Conservation (phyloP, 2,888 invertebrate species). For the Caenorhabditis doughertyi region DNA sequence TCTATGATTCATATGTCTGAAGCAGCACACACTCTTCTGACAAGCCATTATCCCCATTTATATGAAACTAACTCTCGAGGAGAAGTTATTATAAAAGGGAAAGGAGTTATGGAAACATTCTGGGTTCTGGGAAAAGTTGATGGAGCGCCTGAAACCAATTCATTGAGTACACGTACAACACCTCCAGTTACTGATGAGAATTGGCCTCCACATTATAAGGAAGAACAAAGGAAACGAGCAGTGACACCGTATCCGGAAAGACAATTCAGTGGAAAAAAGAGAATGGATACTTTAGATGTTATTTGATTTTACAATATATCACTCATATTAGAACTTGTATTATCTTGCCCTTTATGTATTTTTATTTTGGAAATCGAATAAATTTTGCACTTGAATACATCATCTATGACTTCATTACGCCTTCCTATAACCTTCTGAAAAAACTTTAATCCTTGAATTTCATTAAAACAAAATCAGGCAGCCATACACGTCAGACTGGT, state of each 20-base stretch:
- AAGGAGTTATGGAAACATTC: slow-evolving; percentile 68
- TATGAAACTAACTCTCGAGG: slow-evolving; percentile 76
- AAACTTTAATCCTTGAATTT: not conserved
- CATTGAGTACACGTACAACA: slow-evolving; percentile 14
- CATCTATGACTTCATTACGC: not conserved
- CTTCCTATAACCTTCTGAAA: not conserved
- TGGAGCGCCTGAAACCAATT: not conserved
- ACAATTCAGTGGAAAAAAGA: not conserved
- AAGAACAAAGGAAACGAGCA: slow-evolving; percentile 19
- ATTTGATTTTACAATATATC: not conserved
- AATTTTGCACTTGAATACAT: not conserved
- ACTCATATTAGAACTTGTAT: not conserved
- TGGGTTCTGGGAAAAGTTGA: slow-evolving; percentile 40
- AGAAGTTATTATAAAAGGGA: slow-evolving; percentile 76
- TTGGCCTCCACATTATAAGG: slow-evolving; percentile 20
- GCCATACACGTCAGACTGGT: slow-evolving; percentile 6
- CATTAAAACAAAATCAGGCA: slow-evolving; percentile 1
- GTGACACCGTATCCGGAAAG: slow-evolving; percentile 44
- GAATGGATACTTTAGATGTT: slow-evolving; percentile 31
- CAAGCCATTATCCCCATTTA: slow-evolving; percentile 72
- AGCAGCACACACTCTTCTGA: slow-evolving; percentile 71
- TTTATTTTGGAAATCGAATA: not conserved
- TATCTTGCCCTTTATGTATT: not conserved
- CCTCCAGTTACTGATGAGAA: slow-evolving; percentile 38
- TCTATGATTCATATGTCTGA: slow-evolving; percentile 76